Evolutionary conservation across 2,888 invertebrate genomes (phyloP), one percentile per base, ranked within the genome.

Genomic region (Cerastis rubricosa): DNA sequence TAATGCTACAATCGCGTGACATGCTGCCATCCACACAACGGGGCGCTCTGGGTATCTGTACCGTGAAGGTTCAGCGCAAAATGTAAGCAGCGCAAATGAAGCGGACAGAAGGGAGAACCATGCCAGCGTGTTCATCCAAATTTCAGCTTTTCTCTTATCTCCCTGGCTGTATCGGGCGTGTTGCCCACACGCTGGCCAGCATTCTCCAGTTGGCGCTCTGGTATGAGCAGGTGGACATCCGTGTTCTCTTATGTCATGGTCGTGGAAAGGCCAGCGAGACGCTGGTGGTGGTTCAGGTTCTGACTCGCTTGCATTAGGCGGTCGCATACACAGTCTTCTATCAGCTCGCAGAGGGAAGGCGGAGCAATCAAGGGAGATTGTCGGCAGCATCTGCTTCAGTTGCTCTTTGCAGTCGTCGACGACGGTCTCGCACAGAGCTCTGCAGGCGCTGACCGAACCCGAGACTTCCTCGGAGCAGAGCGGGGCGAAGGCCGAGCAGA

Each of bases 1-100:
- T 8, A 98, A 94, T 0, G 98, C 98, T 45, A 98, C 97, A 71
- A 98, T 97, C 88, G 98, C 98, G 93, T 99, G 98, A 94, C 99
- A 99, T 1, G 98, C 97, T 9, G 99, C 98, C 81, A 99, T 97
- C 96, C 99, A 99, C 77, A 99, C 98, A 59, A 99, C 98, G 0
- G 99, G 99, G 65, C 99, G 97, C 92, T 99, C 99, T 0, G 99
- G 99, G 95, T 99, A 99, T 61, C 98, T 98, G 93, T 99, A 99
- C 72, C 99, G 96, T 57, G 98, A 97, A 49, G 98, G 98, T 91
- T 99, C 99, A 61, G 99, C 98, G 95, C 98, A 97, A 94, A 99
- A 99, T 0, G 99, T 99, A 70, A 98, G 96, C 87, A 98, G 94
- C 0, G 98, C 98, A 93, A 99, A 99, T 0, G 98, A 96, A 0